Evolutionary conservation across 2,113 vertebrate genomes (phyloP), one percentile per base, ranked within the genome.

Genomic region (Myrmophylax atrothorax): DNA sequence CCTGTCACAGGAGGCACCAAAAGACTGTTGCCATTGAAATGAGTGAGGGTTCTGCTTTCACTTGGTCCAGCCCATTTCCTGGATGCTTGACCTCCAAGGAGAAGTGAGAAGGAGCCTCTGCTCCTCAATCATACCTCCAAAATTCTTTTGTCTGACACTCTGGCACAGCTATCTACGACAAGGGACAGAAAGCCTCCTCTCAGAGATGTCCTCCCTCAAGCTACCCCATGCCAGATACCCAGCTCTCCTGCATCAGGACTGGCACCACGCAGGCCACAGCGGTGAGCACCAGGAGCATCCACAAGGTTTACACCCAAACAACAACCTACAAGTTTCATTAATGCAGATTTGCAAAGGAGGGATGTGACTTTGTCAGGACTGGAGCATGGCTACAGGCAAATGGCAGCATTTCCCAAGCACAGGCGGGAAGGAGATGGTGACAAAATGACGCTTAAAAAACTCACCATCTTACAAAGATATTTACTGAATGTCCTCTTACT

Each of bases 351-450:
- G 23, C 46, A 42, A 62, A 63, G 62, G 58, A 68, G 23, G 28
- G 28, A 31, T 31, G 53, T 0, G 6, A 60, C 38, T 53, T 38
- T 50, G 50, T 55, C 59, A 26, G 68, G 44, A 24, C 20, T 3
- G 23, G 23, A 59, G 53, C 84, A 59, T 0, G 1, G 76, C 35
- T 50, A 49, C 18, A 29, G 47, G 42, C 31, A 49, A 66, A 50
- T 19, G 1, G 10, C 28, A 6, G 28, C 2, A 0, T 49, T n/a
- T n/a, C 20, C 19, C 14, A 6, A 55, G 40, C 58, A 22, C 35
- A 23, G 10, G 31, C 0, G 1, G 47, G 37, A 77, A 86, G 33
- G 22, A 14, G 50, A 74, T 3, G 0, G 76, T 28, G 35, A 69
- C 7, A 37, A 80, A 67, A 68, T 60, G 29, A 60, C 2, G 1